Conservation (phyloP, 1,140 invertebrate genomes). For the Formica selysi region DNA sequence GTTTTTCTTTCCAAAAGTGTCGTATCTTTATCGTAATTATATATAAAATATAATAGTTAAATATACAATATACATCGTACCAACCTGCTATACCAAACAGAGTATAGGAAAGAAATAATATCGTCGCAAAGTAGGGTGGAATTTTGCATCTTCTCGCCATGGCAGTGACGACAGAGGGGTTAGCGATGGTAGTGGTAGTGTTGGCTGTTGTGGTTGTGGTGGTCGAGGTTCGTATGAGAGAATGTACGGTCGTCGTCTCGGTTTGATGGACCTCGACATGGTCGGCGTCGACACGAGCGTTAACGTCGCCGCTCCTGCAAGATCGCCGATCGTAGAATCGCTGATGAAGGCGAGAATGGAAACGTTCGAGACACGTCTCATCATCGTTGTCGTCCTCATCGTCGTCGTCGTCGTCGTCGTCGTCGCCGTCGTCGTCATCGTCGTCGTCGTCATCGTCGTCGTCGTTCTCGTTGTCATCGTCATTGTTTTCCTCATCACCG, state of each 20-base stretch:
- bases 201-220: conserved; percentile 30
- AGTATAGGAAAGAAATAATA: conserved; percentile 83
- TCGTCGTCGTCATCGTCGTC: conserved; percentile 41
- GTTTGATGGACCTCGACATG: conserved; percentile 26
- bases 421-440: conserved; percentile 46
- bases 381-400: background rate
- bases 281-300: conserved; percentile 26
- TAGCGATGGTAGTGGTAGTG: conserved; percentile 28
- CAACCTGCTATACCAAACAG: conserved; percentile 84
- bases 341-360: conserved; percentile 40
- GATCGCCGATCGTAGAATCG: conserved; percentile 59
- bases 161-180: conserved; percentile 68
- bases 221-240: conserved; percentile 49
- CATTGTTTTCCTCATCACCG: background rate
- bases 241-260: conserved; percentile 36
- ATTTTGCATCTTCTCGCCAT: conserved; percentile 79
- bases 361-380: conserved; percentile 41
- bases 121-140: conserved; percentile 82
- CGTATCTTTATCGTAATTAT: background rate
- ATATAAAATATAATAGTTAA: too few relatives aligned
- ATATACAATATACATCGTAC: conserved; percentile 56
- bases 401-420: conserved; percentile 49
- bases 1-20: background rate
- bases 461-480: conserved; percentile 12
- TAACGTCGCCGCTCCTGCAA: conserved; percentile 29